Percentiles rank a stretch among this genome's conserved stretches.
These are phyloP conservation scores for Pan troglodytes DNA, from an alignment of 2,113 vertebrate species.

Conservation along the genomic window NHGRI_mPanTro3-v2.1_pri NC_072404.2:150652501-150653000, in stretches of 20 bases:
- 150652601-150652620: not conserved
- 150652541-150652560: not conserved
- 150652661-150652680: not conserved
- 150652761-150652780: not conserved
- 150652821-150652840: not conserved
- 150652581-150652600: not conserved
- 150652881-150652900: not conserved
- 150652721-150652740: not conserved
- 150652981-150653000: not conserved
- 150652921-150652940: not conserved
- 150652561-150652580: not conserved
- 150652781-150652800: not conserved
- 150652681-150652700: not conserved
- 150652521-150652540: not conserved
- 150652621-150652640: not conserved
- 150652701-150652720: not conserved
- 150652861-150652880: not conserved
- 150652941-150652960: not conserved
- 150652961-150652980: not conserved
- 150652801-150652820: not conserved
- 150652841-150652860: not conserved
- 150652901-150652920: not conserved
- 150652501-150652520: not conserved
- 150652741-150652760: not conserved
- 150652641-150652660: not conserved